Percentiles rank a stretch among this genome's conserved stretches.
phyloP scores from a whole-genome alignment of 2,888 invertebrate species.

The Epinotia ramella region DNA sequence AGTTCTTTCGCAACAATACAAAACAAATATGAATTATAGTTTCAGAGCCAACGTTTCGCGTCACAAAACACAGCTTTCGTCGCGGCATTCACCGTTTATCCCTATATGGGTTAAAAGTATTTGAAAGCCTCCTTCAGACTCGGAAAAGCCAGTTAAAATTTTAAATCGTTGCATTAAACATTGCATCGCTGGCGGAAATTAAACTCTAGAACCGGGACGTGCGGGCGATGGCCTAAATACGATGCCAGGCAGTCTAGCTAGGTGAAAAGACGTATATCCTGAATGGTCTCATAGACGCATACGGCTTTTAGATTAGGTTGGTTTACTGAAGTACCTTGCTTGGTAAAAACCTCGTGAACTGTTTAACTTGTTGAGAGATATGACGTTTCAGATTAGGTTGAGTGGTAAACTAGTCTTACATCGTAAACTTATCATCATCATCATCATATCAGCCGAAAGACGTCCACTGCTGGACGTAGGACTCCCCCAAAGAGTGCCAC shows the following conservation, averaged over 20 bases:
- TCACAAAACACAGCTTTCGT: not conserved
- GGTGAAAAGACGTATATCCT: not conserved
- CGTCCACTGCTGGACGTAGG: too few relatives aligned
- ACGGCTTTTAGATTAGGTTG: not conserved
- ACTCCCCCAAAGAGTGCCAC: too few relatives aligned
- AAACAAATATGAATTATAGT: not conserved
- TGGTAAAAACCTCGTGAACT: not conserved
- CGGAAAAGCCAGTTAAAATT: constrained; percentile 34
- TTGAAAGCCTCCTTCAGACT: constrained; percentile 10
- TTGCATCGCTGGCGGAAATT: constrained; percentile 48
- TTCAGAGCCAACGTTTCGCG: not conserved
- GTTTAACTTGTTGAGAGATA: too few relatives aligned
- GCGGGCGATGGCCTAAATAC: constrained; percentile 47
- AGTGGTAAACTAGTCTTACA: too few relatives aligned
- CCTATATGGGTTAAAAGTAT: constrained; percentile 17
- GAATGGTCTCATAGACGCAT: not conserved
- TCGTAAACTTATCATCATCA: too few relatives aligned
- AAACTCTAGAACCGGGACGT: constrained; percentile 43
- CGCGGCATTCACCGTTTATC: not conserved
- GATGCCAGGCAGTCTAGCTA: not conserved
- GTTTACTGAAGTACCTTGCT: not conserved
- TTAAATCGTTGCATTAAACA: constrained; percentile 41
- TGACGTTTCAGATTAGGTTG: too few relatives aligned
- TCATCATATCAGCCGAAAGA: too few relatives aligned
- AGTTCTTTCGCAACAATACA: too few relatives aligned